These are phyloP conservation scores for Ptychoptera albimana DNA, from an alignment of 2,888 invertebrate species.

Conservation along the genomic window DNA sequence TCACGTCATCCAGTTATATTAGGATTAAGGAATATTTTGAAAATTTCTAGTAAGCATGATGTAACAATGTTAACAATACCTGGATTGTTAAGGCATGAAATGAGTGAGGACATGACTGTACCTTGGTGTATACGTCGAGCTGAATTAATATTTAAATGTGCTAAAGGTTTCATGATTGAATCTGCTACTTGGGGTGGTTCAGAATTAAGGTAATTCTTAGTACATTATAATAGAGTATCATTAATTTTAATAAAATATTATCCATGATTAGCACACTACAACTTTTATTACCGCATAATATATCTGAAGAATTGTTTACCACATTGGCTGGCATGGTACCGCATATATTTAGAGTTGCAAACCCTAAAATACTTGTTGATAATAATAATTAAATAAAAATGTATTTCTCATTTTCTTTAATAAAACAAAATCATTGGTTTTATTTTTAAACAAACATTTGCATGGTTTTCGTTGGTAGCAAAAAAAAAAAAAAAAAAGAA, in stretches of 20 bases:
- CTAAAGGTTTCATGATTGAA: conserved; percentile 99
- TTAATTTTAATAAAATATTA: background rate
- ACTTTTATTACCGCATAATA: conserved; percentile 59
- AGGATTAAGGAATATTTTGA: conserved; percentile 86
- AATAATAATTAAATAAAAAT: conserved; percentile 15
- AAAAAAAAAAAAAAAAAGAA: too few relatives aligned
- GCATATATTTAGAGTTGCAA: conserved; percentile 85
- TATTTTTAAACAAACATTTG: too few relatives aligned
- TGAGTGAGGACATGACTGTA: conserved; percentile 92
- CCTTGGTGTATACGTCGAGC: conserved; percentile 93
- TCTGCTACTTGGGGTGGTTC: conserved; percentile 87
- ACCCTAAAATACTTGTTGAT: conserved; percentile 65
- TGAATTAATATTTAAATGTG: conserved; percentile 95
- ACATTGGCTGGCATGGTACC: conserved; percentile 78
- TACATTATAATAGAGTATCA: background rate
- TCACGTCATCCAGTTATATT: conserved; percentile 91
- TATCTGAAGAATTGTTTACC: conserved; percentile 68
- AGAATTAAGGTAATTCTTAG: conserved; percentile 60
- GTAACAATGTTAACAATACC: conserved; percentile 87
- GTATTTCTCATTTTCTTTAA: too few relatives aligned
- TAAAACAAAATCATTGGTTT: too few relatives aligned
- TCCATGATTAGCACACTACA: conserved; percentile 24
- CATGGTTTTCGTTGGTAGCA: too few relatives aligned
- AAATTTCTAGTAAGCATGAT: conserved; percentile 89
- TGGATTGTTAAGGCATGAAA: conserved; percentile 78